Evolutionary conservation across 1,140 invertebrate genomes (phyloP).

Genomic region (Druon quercuslanigerum): DNA sequence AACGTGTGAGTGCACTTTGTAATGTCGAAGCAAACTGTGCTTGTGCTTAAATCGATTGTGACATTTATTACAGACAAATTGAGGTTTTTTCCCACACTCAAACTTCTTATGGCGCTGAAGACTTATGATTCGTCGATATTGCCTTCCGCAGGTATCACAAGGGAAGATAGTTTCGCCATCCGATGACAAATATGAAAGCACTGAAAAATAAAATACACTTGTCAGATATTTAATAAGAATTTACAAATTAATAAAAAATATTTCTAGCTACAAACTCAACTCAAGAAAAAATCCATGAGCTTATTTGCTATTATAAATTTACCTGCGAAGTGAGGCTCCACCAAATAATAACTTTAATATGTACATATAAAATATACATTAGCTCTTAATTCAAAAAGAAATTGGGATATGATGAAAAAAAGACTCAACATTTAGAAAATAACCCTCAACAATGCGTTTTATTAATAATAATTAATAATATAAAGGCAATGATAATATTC

Average conservation of each 20-base stretch:
- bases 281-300: too few relatives aligned
- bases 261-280: too few relatives aligned
- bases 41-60: slow-evolving; percentile 70
- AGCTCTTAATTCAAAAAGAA: background rate
- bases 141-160: slow-evolving; percentile 66
- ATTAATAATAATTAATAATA: slow-evolving; percentile 60
- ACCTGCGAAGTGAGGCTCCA: too few relatives aligned
- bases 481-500: slow-evolving; percentile 59
- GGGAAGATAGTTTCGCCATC: slow-evolving; percentile 52
- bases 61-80: slow-evolving; percentile 68
- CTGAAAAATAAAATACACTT: slow-evolving; percentile 51
- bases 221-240: background rate
- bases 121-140: slow-evolving; percentile 66
- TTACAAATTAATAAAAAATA: too few relatives aligned
- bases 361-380: background rate
- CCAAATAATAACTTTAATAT: background rate
- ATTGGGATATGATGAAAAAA: slow-evolving; percentile 40
- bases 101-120: slow-evolving; percentile 68
- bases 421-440: slow-evolving; percentile 64
- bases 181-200: slow-evolving; percentile 40
- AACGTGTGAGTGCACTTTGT: slow-evolving; percentile 54
- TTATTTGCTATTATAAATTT: too few relatives aligned
- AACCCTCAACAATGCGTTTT: slow-evolving; percentile 70
- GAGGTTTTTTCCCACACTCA: slow-evolving; percentile 70
- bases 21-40: slow-evolving; percentile 67